Conservation (phyloP, 2,888 invertebrate species). For the Pogonocherus hispidulus region DNA sequence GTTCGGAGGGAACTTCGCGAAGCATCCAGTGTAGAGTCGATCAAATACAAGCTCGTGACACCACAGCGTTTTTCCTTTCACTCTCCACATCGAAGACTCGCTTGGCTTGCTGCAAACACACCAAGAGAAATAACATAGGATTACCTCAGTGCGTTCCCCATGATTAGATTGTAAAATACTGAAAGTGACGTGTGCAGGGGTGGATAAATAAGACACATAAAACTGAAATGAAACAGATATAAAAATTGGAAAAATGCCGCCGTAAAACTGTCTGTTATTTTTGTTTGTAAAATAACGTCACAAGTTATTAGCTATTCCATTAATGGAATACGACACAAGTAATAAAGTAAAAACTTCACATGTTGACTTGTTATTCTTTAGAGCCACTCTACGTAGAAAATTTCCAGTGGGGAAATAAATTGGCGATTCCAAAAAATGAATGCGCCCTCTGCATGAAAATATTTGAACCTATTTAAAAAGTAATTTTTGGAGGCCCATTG, state of each 20-base stretch:
- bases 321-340: not conserved
- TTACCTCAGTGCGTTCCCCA: slow-evolving; percentile 71
- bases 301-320: slow-evolving; percentile 10
- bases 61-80: slow-evolving; percentile 11
- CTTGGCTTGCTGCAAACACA: slow-evolving; percentile 64
- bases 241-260: slow-evolving; percentile 69
- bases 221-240: slow-evolving; percentile 70
- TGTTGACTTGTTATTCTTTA: too few relatives aligned
- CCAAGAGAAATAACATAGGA: slow-evolving; percentile 70
- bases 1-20: slow-evolving; percentile 64
- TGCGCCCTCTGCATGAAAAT: too few relatives aligned
- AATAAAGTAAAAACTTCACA: too few relatives aligned
- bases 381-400: too few relatives aligned
- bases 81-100: slow-evolving; percentile 34
- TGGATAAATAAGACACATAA: slow-evolving; percentile 71
- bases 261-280: slow-evolving; percentile 62
- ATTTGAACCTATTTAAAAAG: too few relatives aligned
- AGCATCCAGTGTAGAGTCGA: slow-evolving; percentile 57
- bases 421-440: too few relatives aligned
- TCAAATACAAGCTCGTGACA: slow-evolving; percentile 35
- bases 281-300: slow-evolving; percentile 43
- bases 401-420: too few relatives aligned
- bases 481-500: too few relatives aligned
- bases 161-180: slow-evolving; percentile 73
- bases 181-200: slow-evolving; percentile 71